Evolutionary conservation across 2,888 invertebrate genomes (phyloP).

Genomic region (Cistogaster globosa): DNA sequence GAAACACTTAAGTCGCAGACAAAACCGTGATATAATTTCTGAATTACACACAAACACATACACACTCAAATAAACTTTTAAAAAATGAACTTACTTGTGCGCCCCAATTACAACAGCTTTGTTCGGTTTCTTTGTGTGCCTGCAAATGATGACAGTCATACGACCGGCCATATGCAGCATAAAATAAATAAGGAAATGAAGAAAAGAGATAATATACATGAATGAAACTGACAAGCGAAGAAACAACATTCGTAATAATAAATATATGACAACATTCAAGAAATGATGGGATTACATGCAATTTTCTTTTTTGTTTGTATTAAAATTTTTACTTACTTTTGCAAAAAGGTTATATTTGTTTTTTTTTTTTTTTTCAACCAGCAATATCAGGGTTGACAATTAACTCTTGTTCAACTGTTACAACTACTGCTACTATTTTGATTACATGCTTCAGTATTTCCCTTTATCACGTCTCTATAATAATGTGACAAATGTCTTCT

Average conservation of each 20-base stretch:
- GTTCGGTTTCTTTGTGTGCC: conserved; percentile 1
- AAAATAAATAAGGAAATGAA: conserved; percentile 36
- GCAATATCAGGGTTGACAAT: conserved; percentile 2
- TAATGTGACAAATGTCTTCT: conserved; percentile 79
- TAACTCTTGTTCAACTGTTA: conserved; percentile 27
- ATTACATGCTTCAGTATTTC: conserved; percentile 67
- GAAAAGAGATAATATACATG: conserved; percentile 19
- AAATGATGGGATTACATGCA: conserved; percentile 63
- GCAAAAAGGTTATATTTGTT: conserved; percentile 21
- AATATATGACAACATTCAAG: conserved; percentile 38
- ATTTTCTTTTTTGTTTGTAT: conserved; percentile 19
- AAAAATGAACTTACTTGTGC: neutral
- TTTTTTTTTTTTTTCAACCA: neutral
- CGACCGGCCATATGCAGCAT: conserved; percentile 34
- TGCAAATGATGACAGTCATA: conserved; percentile 42
- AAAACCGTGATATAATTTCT: neutral
- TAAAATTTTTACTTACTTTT: conserved; percentile 10
- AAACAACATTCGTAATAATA: conserved; percentile 26
- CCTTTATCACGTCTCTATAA: conserved; percentile 72
- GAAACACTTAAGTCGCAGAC: conserved; percentile 54
- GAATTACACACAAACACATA: neutral
- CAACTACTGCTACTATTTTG: neutral
- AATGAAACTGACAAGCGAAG: conserved; percentile 32
- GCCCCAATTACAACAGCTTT: neutral
- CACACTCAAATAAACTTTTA: neutral